phyloP scores from a whole-genome alignment of 1,140 invertebrate species.

The Linepithema humile region DNA sequence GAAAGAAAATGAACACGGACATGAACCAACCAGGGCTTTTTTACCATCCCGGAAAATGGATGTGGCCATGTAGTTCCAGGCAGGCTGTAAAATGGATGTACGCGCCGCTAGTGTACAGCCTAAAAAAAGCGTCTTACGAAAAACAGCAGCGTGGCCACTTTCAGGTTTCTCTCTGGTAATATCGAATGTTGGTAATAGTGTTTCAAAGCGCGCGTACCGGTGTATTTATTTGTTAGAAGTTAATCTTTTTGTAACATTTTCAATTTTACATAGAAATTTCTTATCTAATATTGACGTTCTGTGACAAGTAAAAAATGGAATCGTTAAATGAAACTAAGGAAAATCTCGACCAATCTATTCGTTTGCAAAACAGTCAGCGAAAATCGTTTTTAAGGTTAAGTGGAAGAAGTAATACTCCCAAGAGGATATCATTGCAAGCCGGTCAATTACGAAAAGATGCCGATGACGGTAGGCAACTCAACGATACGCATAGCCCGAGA shows the following conservation, averaged over 20 bases:
- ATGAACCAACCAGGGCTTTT: no score
- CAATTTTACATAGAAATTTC: background rate
- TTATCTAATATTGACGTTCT: background rate
- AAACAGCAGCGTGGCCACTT: no score
- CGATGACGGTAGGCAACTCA: constrained; percentile 18
- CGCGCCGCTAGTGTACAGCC: no score
- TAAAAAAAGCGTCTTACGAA: no score
- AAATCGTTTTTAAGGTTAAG: constrained; percentile 73
- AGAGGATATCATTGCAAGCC: constrained; percentile 63
- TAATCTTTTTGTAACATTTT: background rate
- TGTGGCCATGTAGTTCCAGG: no score
- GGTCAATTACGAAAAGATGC: constrained; percentile 46
- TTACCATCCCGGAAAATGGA: no score
- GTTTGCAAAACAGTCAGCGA: constrained; percentile 62
- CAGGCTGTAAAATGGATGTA: no score
- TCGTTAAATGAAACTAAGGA: constrained; percentile 38
- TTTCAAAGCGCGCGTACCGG: background rate
- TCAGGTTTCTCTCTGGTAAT: no score
- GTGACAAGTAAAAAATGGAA: constrained; percentile 60
- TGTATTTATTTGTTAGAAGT: background rate
- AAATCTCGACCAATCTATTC: constrained; percentile 64
- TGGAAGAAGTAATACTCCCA: constrained; percentile 61
- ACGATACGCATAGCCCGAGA: constrained; percentile 16
- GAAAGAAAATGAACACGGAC: no score
- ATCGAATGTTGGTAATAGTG: background rate